Evolutionary conservation across 2,113 vertebrate species (phyloP).

Genomic region (Heterocephalus glaber): DNA sequence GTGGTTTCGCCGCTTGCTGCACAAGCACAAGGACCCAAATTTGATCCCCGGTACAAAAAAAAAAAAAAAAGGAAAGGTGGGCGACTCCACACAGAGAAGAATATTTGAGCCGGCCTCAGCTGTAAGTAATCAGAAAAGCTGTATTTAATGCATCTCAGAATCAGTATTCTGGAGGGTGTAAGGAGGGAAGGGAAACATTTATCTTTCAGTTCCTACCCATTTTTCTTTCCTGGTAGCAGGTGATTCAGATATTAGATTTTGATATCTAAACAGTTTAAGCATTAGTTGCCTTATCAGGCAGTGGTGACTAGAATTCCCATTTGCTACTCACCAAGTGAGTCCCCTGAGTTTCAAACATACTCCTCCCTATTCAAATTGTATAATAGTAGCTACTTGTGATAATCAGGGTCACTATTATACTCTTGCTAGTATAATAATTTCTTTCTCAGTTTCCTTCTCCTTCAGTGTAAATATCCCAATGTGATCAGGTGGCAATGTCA

Average conservation of each 20-base stretch:
- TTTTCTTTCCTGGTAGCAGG: background rate
- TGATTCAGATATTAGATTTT: background rate
- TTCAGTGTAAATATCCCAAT: background rate
- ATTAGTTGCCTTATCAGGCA: background rate
- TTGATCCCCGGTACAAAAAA: too few relatives aligned
- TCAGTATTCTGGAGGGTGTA: background rate
- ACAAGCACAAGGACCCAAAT: too few relatives aligned
- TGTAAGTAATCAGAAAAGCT: conserved; percentile 2
- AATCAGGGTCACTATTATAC: background rate
- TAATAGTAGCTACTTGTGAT: background rate
- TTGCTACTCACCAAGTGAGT: background rate
- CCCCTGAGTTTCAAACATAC: too few relatives aligned
- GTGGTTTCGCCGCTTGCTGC: too few relatives aligned
- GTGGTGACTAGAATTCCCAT: background rate
- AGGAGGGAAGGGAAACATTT: background rate
- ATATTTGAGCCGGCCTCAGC: background rate
- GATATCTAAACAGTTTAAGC: background rate
- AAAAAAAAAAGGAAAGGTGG: background rate
- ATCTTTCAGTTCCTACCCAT: background rate
- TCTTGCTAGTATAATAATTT: background rate
- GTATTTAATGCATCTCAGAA: background rate
- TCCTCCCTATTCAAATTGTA: too few relatives aligned
- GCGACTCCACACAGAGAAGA: rapidly evolving
- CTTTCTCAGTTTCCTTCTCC: background rate
- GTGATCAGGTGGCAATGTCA: background rate